These are phyloP conservation scores for Agelas oroides DNA, from an alignment of 37 sponge, comb jelly and placozoan genomes.

Conservation along the genomic window DNA sequence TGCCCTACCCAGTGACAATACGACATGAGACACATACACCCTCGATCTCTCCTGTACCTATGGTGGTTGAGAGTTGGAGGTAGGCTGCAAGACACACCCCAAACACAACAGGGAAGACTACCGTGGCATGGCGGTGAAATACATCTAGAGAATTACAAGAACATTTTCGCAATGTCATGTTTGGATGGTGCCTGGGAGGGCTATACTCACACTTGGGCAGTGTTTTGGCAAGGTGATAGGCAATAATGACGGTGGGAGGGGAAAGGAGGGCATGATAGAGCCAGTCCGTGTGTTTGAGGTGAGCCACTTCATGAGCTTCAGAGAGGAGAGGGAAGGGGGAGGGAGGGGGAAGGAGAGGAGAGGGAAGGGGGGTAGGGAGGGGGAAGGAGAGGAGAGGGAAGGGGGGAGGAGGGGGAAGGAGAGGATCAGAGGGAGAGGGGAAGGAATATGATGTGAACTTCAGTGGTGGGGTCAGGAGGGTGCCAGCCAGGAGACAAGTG, in stretches of 20 bases:
- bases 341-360: neutral
- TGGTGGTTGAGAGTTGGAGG: neutral
- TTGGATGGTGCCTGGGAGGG: neutral
- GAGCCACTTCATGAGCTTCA: conserved; percentile 77
- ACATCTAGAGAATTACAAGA: neutral
- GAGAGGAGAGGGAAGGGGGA: neutral
- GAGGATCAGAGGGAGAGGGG: no score
- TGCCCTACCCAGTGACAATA: neutral
- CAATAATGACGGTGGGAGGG: conserved; percentile 31
- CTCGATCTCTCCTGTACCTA: neutral
- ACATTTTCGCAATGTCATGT: neutral
- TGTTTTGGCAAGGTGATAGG: conserved; percentile 40
- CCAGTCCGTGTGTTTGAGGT: conserved; percentile 51
- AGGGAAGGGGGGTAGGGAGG: no score
- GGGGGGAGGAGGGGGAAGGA: no score
- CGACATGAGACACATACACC: neutral
- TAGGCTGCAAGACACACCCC: conserved; percentile 10
- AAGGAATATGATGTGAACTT: no score
- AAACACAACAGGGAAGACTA: conserved; percentile 44
- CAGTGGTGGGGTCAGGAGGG: no score
- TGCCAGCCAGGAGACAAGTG: no score
- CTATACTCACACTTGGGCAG: conserved; percentile 46
- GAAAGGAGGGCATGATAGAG: conserved; percentile 11
- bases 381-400: no score
- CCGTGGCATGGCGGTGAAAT: neutral